Base-by-base conservation (phyloP, 2,888 invertebrate genomes). In the Mythimna albipuncta region DNA sequence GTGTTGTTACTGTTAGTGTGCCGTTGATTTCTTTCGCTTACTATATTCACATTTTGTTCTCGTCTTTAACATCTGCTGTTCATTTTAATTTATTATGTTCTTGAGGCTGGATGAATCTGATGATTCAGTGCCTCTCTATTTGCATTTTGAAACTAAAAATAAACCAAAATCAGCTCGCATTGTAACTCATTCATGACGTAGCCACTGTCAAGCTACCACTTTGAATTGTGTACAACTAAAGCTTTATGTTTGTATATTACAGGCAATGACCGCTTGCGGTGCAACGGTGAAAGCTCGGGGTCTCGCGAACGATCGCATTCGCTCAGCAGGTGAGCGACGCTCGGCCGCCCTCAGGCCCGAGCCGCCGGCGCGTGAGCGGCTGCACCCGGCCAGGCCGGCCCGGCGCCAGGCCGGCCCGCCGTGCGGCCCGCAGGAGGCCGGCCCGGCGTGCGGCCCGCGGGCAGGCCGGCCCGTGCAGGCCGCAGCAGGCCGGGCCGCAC, bases 241-340 rank as follows among this genome's bases (percentile, higher is more conserved):
- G 61, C 19, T 6, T 44, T 64, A 19, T 59, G 11, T 57, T 38
- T 66, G 41, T 47, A 47, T 41, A 55, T 88, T 89, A 72, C 93
- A 96, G 96, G 96, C 95, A 95, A 88, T 95, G 96, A 96, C 92
- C 95, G 96, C 78, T 87, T 89, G 84, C 91, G 94, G 77, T 91
- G 93, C 90, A 91, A 91, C 91, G 95, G 94, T 72, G 93, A 93
- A 87, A 88, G 93, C 76, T 91, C 94, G 55, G 90, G 91, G 76
- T 92, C 94, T 62, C 95, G 95, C 82, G 93, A 92, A 90, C 94
- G 96, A 64, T 96, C 96, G 86, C 96, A 98, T 93, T 98, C 98
- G 89, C 96, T 98, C 86, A 97, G 97, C 90, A 97, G 97, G 97
- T 98, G 97, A 98, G 96, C 94, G 90, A 91, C 91, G 85, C 77